Evolutionary conservation across 2,113 vertebrate genomes (phyloP).

Genomic region (Equus quagga): DNA sequence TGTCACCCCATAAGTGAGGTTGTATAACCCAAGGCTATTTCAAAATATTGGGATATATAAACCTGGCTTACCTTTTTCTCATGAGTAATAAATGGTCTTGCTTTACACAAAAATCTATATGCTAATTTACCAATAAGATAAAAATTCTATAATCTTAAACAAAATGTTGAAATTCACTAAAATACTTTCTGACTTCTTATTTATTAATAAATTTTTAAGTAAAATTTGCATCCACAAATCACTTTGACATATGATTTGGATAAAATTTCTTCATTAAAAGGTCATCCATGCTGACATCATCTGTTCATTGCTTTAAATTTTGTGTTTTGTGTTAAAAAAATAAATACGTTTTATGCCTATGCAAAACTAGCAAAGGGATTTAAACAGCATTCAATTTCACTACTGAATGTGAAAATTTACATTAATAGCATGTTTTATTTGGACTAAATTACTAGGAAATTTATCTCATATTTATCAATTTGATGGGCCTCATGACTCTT

Average conservation of each 20-base stretch:
- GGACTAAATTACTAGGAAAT: neutral
- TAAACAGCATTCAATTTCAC: neutral
- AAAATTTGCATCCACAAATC: neutral
- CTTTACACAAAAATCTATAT: neutral
- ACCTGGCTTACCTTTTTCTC: neutral
- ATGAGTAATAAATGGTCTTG: neutral
- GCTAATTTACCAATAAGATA: neutral
- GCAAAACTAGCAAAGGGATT: neutral
- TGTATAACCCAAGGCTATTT: neutral
- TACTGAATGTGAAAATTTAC: neutral
- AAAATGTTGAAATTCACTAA: neutral
- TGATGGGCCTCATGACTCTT: neutral
- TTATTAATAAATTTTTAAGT: neutral
- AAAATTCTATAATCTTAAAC: neutral
- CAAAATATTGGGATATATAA: neutral
- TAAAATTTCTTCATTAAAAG: neutral
- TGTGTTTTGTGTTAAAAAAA: neutral
- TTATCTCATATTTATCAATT: neutral
- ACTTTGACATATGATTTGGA: neutral
- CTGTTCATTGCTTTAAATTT: neutral
- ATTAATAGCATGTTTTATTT: neutral
- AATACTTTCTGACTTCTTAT: neutral
- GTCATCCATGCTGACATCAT: neutral
- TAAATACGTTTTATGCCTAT: neutral
- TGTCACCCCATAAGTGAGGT: neutral